A percentile compares a stretch with the other conserved stretches of the same genome.
Conservation (phyloP, 2,797 vertebrate species). For the Cirrhinus molitorella region DNA sequence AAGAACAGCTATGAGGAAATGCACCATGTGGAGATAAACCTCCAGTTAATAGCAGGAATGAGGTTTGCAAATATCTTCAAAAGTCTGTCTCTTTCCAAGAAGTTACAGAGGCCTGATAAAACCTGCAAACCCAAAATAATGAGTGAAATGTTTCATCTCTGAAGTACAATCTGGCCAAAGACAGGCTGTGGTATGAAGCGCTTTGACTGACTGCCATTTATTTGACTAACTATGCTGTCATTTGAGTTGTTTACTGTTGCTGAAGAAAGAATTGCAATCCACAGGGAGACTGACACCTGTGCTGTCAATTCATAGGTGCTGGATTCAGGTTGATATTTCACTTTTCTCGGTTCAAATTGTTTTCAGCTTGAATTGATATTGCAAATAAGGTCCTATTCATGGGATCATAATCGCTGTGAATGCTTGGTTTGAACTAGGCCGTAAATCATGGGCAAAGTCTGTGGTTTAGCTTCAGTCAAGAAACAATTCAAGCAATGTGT, state of each 20-base stretch:
- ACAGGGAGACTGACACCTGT: background rate
- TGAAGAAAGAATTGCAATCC: conserved; percentile 1
- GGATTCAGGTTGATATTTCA: background rate
- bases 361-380: conserved; percentile 4
- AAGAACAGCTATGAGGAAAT: conserved; percentile 11
- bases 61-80: conserved; percentile 4
- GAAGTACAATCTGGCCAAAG: background rate
- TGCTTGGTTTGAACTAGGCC: background rate
- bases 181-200: background rate
- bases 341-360: conserved; percentile 17
- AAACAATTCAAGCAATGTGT: background rate
- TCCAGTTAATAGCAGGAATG: background rate
- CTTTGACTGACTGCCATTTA: conserved; percentile 2
- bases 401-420: conserved; percentile 1
- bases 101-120: conserved; percentile 3
- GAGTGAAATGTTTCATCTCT: background rate
- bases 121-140: background rate
- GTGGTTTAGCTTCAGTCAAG: background rate
- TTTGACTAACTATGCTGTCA: background rate
- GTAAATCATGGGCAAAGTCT: background rate
- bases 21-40: background rate
- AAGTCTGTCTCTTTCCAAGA: conserved; percentile 6
- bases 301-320: background rate
- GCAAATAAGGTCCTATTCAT: background rate
- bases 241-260: conserved; percentile 20